Base-by-base conservation (phyloP, 2,113 vertebrate genomes). In the Ellobius talpinus region DNA sequence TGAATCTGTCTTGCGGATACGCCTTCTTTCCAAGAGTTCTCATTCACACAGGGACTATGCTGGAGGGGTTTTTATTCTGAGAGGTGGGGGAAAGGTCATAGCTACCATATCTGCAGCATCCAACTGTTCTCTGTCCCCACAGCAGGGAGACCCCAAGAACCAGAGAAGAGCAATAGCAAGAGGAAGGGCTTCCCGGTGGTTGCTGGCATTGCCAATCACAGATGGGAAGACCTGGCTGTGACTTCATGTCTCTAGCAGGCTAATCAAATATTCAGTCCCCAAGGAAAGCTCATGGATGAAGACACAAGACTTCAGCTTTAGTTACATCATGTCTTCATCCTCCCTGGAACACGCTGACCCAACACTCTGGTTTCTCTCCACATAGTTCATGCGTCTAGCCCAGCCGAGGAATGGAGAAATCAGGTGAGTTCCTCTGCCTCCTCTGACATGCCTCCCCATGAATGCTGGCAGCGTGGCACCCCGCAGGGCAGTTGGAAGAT, bases 401-500 rank as follows among this genome's bases (percentile, higher is more conserved):
- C n/a, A 77, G 12, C 17, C 19, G 47, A 68, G 82, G 61, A 86
- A 45, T 4, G 16, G 0, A 66, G 26, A 66, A 33, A 61, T 86
- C 61, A 47, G 63, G 19, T 66, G 84, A 85, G 16, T 33, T 19
- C 17, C 63, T 66, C 31, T 66, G 63, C 42, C 31, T 50, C 31
- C 84, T 73, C 52, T 21, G 1, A 58, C 1, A 42, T 12, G 16
- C 31, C 21, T 17, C 23, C 70, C 33, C 42, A 1, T 21, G 42
- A 61, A 63, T 55, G 11, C 86, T 21, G 6, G 26, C 45, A 23
- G 29, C 26, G 2, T 14, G 65, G 39, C 14, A 47, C 58, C 52
- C 65, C 3, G 14, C 26, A 61, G 1, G 3, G 39, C 0, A 2
- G 19, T 2, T 3, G 14, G 58, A 21, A 7, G 39, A 7, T 9